Base-by-base conservation (phyloP, 2,888 invertebrate genomes). In the Trichopria drosophilae region DNA sequence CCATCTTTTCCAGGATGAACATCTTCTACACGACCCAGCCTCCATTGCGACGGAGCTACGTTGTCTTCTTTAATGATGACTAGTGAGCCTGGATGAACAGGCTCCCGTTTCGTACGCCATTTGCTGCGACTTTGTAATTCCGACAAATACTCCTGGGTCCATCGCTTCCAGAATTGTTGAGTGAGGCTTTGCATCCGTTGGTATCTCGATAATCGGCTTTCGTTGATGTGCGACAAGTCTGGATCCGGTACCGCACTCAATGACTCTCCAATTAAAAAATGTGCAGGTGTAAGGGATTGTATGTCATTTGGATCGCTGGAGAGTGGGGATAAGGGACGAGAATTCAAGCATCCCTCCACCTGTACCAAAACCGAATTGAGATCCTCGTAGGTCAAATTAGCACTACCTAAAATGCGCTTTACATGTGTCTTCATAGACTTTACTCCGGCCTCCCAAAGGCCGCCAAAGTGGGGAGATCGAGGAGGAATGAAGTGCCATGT, bases 391-490 rank as follows among this genome's bases (percentile, higher is more conserved):
- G 50, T 50, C 13, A 54, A 41, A 5, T 13, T 18, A 9, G 42
- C 35, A 1, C 29, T 41, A 1, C 35, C 13, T 28, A 36, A 26
- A 3, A 53, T 36, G 3, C 53, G 44, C 10, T 41, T 40, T 2
- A 53, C 15, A 22, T 53, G 45, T 15, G 35, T 37, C 24, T 53
- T 53, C 4, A 40, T 28, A 2, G 43, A 45, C 20, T 45, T 52
- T 3, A 52, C 47, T 1, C 45, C 41, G 2, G 37, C 45, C 24
- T 53, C 45, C 53, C 37, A 53, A 26, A 49, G 34, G 2, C 65
- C 64, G 6, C 64, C 65, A 32, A 62, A 60, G 32, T 65, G 59
- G 3, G 61, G 63, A 9, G 61, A 51, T 20, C 45, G 34, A 7
- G 63, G 58, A 5, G 63, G 61, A 24, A 31, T 31, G 12, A 22